Evolutionary conservation across 2,797 vertebrate genomes (phyloP).

Genomic region (Leptodactylus fallax): DNA sequence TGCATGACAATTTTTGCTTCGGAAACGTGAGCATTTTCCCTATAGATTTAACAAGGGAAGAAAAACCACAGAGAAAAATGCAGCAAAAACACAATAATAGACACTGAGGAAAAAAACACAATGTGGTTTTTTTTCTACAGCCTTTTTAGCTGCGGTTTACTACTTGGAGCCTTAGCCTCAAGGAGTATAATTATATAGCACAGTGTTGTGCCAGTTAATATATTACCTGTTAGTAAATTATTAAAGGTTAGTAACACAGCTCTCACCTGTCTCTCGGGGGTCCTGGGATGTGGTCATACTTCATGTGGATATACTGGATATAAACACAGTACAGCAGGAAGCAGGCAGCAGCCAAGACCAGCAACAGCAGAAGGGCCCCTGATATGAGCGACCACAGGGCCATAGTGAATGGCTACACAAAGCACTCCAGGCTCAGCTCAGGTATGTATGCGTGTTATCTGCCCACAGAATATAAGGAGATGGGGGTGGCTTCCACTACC

Average conservation of each 20-base stretch:
- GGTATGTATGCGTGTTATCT: not conserved
- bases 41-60: too few relatives aligned
- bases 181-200: not conserved
- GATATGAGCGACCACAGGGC: not conserved
- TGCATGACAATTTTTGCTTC: too few relatives aligned
- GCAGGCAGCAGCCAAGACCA: slow-evolving; percentile 68
- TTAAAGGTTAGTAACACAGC: not conserved
- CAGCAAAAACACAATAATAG: too few relatives aligned
- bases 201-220: not conserved
- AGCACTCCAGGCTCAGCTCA: not conserved
- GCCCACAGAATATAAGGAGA: not conserved
- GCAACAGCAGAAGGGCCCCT: slow-evolving; percentile 31
- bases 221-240: not conserved
- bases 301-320: slow-evolving; percentile 67
- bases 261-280: slow-evolving; percentile 75
- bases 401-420: not conserved
- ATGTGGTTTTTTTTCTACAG: too few relatives aligned
- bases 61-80: too few relatives aligned
- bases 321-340: slow-evolving; percentile 80
- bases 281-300: slow-evolving; percentile 6
- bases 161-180: too few relatives aligned
- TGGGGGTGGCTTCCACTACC: not conserved
- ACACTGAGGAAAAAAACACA: too few relatives aligned
- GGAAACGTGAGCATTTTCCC: too few relatives aligned
- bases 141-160: too few relatives aligned